Evolutionary conservation across 1,140 invertebrate species (phyloP).

Genomic region (Drosophila lacertosa): DNA sequence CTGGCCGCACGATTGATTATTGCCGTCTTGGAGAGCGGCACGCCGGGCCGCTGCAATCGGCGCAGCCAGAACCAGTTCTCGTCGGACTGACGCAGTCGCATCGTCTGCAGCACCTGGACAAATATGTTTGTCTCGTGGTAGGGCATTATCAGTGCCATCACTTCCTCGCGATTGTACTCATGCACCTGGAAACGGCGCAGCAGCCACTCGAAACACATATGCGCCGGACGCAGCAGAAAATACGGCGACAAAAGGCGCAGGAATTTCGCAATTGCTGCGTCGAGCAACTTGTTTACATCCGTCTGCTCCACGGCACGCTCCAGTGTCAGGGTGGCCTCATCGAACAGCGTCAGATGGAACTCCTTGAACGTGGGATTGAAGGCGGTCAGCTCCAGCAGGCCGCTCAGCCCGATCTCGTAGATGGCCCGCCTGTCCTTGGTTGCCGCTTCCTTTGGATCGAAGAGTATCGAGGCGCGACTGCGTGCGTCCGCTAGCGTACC

Average conservation of each 20-base stretch:
- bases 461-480: slow-evolving; percentile 92
- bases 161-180: slow-evolving; percentile 92
- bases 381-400: slow-evolving; percentile 91
- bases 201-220: slow-evolving; percentile 97
- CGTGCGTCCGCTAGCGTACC: slow-evolving; percentile 88
- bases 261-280: slow-evolving; percentile 92
- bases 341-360: slow-evolving; percentile 92
- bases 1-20: slow-evolving; percentile 89
- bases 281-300: slow-evolving; percentile 90
- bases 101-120: slow-evolving; percentile 91
- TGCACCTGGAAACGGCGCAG: slow-evolving; percentile 95
- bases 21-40: slow-evolving; percentile 88
- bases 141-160: slow-evolving; percentile 92
- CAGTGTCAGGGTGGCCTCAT: slow-evolving; percentile 88
- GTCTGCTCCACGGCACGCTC: slow-evolving; percentile 91
- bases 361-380: slow-evolving; percentile 89
- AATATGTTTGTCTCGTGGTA: slow-evolving; percentile 97
- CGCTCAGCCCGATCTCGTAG: slow-evolving; percentile 93
- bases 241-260: slow-evolving; percentile 93
- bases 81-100: slow-evolving; percentile 86
- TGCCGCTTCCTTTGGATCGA: slow-evolving; percentile 94
- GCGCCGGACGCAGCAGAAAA: slow-evolving; percentile 91
- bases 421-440: slow-evolving; percentile 92
- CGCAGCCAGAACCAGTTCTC: slow-evolving; percentile 92
- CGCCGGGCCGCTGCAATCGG: slow-evolving; percentile 89